phyloP scores from a whole-genome alignment of 2,888 invertebrate species.

The Cantharis lateralis region DNA sequence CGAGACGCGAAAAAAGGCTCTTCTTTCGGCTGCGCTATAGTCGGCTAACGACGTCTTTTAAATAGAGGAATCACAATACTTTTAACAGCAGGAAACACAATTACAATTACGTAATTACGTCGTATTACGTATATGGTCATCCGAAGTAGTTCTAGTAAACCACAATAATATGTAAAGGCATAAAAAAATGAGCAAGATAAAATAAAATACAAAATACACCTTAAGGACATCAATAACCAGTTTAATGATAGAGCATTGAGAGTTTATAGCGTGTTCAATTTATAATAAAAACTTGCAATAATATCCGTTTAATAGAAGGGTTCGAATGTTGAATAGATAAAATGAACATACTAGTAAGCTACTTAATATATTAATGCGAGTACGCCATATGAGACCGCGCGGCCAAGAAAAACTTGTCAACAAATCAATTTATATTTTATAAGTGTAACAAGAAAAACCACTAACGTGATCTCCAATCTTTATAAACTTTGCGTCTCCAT shows the following conservation, averaged over 20 bases:
- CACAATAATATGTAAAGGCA: slow-evolving; percentile 7
- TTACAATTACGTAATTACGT: neutral
- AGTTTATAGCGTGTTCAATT: slow-evolving; percentile 32
- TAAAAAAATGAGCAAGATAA: slow-evolving; percentile 2
- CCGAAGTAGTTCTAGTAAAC: slow-evolving; percentile 15
- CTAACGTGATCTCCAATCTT: slow-evolving; percentile 37
- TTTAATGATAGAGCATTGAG: slow-evolving; percentile 30
- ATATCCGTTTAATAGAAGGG: slow-evolving; percentile 33
- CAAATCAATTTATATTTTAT: slow-evolving; percentile 53
- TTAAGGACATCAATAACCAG: slow-evolving; percentile 34
- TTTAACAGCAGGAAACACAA: neutral
- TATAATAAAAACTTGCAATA: slow-evolving; percentile 38
- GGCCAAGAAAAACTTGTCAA: slow-evolving; percentile 49
- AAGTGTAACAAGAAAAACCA: slow-evolving; percentile 45
- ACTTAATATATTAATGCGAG: slow-evolving; percentile 33
- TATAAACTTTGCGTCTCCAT: slow-evolving; percentile 31
- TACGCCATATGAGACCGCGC: slow-evolving; percentile 42
- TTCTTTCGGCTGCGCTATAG: no score
- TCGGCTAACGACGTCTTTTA: neutral
- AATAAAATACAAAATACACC: slow-evolving; percentile 36
- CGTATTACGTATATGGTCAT: neutral
- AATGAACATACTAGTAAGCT: neutral
- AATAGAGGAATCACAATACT: neutral
- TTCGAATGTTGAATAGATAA: slow-evolving; percentile 36
- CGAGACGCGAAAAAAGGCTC: neutral